Evolutionary conservation across 2,113 vertebrate genomes (phyloP).

Genomic region (Piaya cayana): DNA sequence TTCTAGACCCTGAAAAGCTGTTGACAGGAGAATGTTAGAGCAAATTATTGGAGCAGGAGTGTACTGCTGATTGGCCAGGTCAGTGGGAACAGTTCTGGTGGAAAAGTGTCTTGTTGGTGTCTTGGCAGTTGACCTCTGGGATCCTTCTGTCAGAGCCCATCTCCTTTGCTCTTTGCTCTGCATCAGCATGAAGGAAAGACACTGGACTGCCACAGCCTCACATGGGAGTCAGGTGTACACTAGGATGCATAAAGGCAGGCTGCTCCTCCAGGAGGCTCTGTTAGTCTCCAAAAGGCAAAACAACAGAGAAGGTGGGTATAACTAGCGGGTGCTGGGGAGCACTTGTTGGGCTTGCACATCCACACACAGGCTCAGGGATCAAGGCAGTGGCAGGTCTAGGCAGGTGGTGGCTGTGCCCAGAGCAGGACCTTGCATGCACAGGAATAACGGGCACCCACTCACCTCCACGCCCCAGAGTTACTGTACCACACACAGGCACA

Average conservation of each 20-base stretch:
- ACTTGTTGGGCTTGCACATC: rapidly evolving
- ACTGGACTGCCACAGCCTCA: rapidly evolving
- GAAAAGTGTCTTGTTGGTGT: not conserved
- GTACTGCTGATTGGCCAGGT: not conserved
- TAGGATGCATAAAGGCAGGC: rapidly evolving
- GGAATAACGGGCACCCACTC: rapidly evolving
- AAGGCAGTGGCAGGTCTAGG: not conserved
- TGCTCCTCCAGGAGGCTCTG: rapidly evolving
- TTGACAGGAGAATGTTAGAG: not conserved
- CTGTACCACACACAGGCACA: not conserved
- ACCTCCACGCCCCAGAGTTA: rapidly evolving
- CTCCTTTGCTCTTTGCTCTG: not conserved
- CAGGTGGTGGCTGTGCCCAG: rapidly evolving
- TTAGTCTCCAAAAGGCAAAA: not conserved
- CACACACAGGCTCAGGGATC: rapidly evolving
- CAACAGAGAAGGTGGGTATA: rapidly evolving
- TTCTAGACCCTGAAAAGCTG: not conserved
- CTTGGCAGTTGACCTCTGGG: not conserved
- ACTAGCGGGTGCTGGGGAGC: rapidly evolving
- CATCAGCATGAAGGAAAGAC: rapidly evolving
- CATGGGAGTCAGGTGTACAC: rapidly evolving
- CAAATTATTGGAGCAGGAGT: not conserved
- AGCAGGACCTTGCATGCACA: rapidly evolving
- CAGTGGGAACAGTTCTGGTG: not conserved
- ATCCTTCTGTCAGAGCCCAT: not conserved